Conservation (phyloP, 2,797 vertebrate species). For the Rhinophrynus dorsalis region DNA sequence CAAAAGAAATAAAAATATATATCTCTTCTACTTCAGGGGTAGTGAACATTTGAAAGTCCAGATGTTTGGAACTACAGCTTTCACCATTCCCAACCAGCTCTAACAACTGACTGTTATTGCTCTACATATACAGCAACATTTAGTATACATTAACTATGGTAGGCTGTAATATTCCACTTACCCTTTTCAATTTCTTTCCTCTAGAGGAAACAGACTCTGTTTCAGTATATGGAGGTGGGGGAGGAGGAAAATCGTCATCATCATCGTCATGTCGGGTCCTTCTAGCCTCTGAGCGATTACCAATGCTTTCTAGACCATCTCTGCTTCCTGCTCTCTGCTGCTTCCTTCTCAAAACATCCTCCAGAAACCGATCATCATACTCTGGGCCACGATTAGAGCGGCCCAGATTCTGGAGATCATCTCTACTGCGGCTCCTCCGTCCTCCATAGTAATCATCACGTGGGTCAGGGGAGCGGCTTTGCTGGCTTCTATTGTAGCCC, state of each 20-base stretch:
- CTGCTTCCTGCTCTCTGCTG: slow-evolving; percentile 70
- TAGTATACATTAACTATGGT: too few relatives aligned
- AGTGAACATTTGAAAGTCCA: too few relatives aligned
- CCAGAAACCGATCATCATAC: slow-evolving; percentile 78
- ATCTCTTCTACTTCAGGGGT: too few relatives aligned
- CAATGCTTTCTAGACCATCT: slow-evolving; percentile 68
- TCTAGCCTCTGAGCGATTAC: slow-evolving; percentile 62
- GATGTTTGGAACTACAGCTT: too few relatives aligned
- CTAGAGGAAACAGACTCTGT: slow-evolving; percentile 77
- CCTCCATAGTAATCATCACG: slow-evolving; percentile 57
- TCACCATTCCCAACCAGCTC: too few relatives aligned
- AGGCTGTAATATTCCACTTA: slow-evolving; percentile 56
- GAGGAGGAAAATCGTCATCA: slow-evolving; percentile 71
- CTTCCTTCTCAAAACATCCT: slow-evolving; percentile 82
- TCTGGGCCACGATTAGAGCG: slow-evolving; percentile 54
- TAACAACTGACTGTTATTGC: too few relatives aligned
- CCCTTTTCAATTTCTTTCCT: slow-evolving; percentile 77
- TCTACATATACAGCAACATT: too few relatives aligned
- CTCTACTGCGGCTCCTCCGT: slow-evolving; percentile 78
- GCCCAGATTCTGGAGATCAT: slow-evolving; percentile 79
- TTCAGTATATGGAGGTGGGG: slow-evolving; percentile 70
- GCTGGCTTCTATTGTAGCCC: slow-evolving; percentile 59
- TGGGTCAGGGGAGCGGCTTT: slow-evolving; percentile 67
- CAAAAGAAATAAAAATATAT: too few relatives aligned
- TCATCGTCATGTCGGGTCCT: slow-evolving; percentile 36